Percentiles rank a stretch among this genome's conserved stretches.
phyloP scores from a whole-genome alignment of 2,113 vertebrate genomes.

The Sinocyclocheilus anshuiensis region DNA sequence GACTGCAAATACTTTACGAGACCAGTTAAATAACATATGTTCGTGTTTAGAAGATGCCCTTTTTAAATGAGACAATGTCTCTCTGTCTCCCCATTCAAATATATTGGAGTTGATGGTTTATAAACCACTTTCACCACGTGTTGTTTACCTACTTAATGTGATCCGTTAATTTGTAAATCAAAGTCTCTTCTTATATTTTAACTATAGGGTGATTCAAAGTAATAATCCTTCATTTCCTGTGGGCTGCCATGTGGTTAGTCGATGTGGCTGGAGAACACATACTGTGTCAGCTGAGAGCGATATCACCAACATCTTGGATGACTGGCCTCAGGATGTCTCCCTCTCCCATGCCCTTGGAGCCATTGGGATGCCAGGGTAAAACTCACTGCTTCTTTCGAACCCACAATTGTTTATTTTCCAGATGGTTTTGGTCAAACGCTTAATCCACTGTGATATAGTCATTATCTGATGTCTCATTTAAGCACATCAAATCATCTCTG shows the following conservation, averaged over 20 bases:
- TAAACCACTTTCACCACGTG: background rate
- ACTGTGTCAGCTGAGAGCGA: conserved; percentile 77
- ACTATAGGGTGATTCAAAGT: conserved; percentile 77
- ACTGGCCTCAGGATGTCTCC: conserved; percentile 76
- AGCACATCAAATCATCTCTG: background rate
- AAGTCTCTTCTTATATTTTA: conserved; percentile 41
- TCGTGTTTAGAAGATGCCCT: background rate
- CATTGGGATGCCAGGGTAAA: conserved; percentile 82
- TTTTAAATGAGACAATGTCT: background rate
- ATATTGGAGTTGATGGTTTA: background rate
- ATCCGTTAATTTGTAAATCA: background rate
- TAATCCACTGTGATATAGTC: background rate
- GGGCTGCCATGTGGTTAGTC: conserved; percentile 65
- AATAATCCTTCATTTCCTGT: conserved; percentile 72
- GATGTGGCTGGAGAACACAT: conserved; percentile 77
- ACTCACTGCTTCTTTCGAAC: background rate
- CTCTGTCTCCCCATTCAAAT: background rate
- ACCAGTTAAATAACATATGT: background rate
- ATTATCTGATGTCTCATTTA: background rate
- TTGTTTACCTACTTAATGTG: background rate
- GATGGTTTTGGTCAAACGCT: background rate
- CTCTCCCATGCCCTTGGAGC: conserved; percentile 78
- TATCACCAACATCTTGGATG: conserved; percentile 60
- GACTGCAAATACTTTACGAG: background rate
- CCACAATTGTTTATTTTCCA: background rate